Evolutionary conservation across 2,888 invertebrate genomes (phyloP), one percentile per base, ranked within the genome.

Genomic region (Heteromyza rotundicornis): DNA sequence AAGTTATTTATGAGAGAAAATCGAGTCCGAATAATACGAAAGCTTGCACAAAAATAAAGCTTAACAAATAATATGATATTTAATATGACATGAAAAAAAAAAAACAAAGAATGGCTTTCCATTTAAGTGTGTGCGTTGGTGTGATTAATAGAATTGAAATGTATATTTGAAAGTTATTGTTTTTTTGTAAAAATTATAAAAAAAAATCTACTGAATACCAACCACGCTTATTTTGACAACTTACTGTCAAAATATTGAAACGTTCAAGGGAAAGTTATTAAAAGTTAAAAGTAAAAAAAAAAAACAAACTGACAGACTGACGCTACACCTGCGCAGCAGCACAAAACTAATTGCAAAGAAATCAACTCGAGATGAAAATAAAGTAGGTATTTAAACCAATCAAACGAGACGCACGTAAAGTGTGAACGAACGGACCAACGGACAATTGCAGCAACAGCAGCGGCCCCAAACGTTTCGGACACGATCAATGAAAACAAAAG

Each of bases 301-400:
- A 47, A 47, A 47, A 17, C 8, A n/a, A 3, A 20, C 40, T 40
- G 8, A 40, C 8, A 40, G 40, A 3, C 16, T 7, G n/a, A n/a
- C 8, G 40, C 40, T 40, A 14, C 40, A 40, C 14, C 16, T 8
- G 40, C 40, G 40, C 40, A 40, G 40, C 40, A 40, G 40, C 40
- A n/a, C 8, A 7, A 40, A 40, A 40, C 40, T 47, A 47, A 47
- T 47, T 47, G 47, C 47, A 47, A 47, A 47, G 47, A 5, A 47
- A 47, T 47, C 17, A 47, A 20, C 47, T 47, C n/a, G 8, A 8
- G n/a, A n/a, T n/a, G 8, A n/a, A 40, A 40, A 40, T 14, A n/a
- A n/a, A n/a, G 14, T 20, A 19, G 3, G 47, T 19, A 2, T 47
- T 20, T 47, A 47, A 47, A 20, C 20, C 17, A 47, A 47, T 47